Conservation (phyloP, 2,113 vertebrate genomes). For the Catharus bicknelli region DNA sequence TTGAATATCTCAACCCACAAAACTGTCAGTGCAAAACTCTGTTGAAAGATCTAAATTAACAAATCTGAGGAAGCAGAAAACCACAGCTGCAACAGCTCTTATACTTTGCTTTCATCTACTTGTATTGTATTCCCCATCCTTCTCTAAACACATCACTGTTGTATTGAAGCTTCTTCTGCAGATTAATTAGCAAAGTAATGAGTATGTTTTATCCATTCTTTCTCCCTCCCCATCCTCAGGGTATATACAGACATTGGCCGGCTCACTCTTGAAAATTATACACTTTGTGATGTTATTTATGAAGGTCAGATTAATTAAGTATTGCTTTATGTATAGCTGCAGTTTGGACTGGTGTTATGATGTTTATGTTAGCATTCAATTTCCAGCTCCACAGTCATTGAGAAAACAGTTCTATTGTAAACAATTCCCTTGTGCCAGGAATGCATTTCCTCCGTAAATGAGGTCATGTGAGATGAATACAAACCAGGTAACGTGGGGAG, state of each 20-base stretch:
- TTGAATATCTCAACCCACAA: not conserved
- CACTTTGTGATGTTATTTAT: not conserved
- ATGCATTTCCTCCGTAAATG: not conserved
- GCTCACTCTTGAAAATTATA: not conserved
- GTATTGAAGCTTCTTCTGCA: not conserved
- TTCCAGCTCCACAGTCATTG: conserved; percentile 4
- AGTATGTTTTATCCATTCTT: not conserved
- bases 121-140: not conserved
- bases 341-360: not conserved
- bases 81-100: not conserved
- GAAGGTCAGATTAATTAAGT: conserved; percentile 21
- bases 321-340: not conserved
- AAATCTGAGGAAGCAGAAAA: not conserved
- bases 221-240: not conserved
- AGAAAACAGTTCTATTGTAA: conserved; percentile 48
- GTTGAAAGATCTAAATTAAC: conserved; percentile 6
- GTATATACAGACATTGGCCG: not conserved
- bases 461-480: not conserved
- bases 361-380: not conserved
- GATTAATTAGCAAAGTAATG: conserved; percentile 23
- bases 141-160: not conserved
- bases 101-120: not conserved
- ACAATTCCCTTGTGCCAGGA: conserved; percentile 22
- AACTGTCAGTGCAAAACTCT: not conserved
- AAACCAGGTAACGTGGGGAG: not conserved